Evolutionary conservation across 2,888 invertebrate species (phyloP).

Genomic region (Glyphotaelius pellucidus): DNA sequence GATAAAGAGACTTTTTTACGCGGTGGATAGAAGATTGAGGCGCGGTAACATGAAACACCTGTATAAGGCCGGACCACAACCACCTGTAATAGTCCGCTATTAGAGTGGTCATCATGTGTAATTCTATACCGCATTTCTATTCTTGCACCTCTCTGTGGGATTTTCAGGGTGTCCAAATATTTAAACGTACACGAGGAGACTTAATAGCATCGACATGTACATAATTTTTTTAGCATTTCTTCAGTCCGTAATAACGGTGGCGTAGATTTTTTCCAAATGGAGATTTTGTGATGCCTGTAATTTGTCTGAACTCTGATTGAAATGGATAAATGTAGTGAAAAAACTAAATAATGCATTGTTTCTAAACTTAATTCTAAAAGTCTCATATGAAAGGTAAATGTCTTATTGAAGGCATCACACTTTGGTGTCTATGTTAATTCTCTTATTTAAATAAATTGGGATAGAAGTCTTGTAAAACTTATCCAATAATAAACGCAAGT

Average conservation of each 20-base stretch:
- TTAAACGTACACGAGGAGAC: constrained; percentile 25
- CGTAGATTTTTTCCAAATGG: constrained; percentile 17
- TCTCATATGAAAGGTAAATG: neutral
- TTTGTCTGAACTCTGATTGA: constrained; percentile 14
- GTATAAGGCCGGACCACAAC: constrained; percentile 26
- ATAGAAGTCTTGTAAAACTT: neutral
- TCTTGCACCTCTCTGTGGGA: constrained; percentile 46
- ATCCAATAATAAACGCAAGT: neutral
- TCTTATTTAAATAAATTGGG: neutral
- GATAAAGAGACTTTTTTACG: neutral
- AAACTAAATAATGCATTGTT: neutral
- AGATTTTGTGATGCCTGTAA: constrained; percentile 9
- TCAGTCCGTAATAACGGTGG: constrained; percentile 32
- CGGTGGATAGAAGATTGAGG: neutral
- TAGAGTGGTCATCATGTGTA: constrained; percentile 51
- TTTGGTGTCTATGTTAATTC: neutral
- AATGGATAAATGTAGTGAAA: neutral
- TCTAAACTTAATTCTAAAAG: neutral
- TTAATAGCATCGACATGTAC: constrained; percentile 21
- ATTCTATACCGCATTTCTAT: constrained; percentile 51
- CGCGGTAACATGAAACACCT: constrained; percentile 42
- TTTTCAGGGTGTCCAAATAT: constrained; percentile 49
- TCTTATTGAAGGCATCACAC: neutral
- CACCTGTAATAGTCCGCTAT: constrained; percentile 56
- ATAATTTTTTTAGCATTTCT: neutral